Evolutionary conservation across 2,888 invertebrate genomes (phyloP).

Genomic region (Biston betularia): DNA sequence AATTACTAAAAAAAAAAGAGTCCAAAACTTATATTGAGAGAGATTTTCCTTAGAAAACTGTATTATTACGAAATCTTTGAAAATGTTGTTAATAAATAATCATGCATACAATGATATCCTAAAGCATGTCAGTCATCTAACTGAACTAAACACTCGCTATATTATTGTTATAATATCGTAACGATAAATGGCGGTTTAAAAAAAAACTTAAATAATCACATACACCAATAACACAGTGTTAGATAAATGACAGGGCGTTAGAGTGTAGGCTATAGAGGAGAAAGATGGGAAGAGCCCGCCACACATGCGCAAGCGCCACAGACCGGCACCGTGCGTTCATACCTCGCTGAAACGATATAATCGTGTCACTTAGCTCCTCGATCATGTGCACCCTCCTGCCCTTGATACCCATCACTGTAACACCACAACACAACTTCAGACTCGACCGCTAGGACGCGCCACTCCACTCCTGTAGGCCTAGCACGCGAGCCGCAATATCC

Average conservation of each 20-base stretch:
- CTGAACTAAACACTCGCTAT: not conserved
- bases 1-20: too few relatives aligned
- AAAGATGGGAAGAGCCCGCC: constrained; percentile 62
- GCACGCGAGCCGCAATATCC: too few relatives aligned
- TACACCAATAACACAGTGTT: constrained; percentile 33
- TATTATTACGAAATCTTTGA: too few relatives aligned
- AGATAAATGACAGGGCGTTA: constrained; percentile 35
- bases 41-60: too few relatives aligned
- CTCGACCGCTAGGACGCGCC: constrained; percentile 45
- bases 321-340: constrained; percentile 84
- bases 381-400: constrained; percentile 99
- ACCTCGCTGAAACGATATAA: constrained; percentile 99
- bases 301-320: constrained; percentile 75
- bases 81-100: too few relatives aligned
- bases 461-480: constrained; percentile 15
- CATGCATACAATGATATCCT: too few relatives aligned
- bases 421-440: constrained; percentile 79
- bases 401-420: constrained; percentile 99
- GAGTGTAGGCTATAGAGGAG: constrained; percentile 40
- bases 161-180: constrained; percentile 7
- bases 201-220: constrained; percentile 3
- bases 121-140: too few relatives aligned
- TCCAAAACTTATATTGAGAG: too few relatives aligned
- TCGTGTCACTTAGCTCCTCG: constrained; percentile 99
- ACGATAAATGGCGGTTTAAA: constrained; percentile 1